A percentile compares a stretch with the other conserved stretches of the same genome.
Evolutionary conservation across 2,113 vertebrate species (phyloP).

Genomic region (Erinaceus europaeus): DNA sequence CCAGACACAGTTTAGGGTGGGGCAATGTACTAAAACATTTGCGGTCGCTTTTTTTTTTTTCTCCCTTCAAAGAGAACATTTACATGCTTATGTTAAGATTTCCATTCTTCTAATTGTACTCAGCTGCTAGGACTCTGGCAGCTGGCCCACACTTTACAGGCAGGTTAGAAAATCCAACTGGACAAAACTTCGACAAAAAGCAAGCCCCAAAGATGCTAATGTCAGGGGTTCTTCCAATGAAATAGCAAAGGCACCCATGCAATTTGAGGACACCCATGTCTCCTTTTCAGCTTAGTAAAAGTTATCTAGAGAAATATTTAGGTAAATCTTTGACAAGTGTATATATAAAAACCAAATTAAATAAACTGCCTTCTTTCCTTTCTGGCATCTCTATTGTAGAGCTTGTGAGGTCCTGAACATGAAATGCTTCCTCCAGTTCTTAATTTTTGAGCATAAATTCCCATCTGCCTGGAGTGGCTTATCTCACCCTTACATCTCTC

Average conservation of each 20-base stretch:
- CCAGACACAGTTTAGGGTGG: neutral
- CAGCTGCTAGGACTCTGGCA: neutral
- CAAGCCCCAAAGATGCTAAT: neutral
- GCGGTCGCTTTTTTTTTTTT: neutral
- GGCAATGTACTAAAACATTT: neutral
- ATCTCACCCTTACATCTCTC: neutral
- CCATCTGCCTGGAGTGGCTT: neutral
- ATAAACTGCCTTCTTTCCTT: neutral
- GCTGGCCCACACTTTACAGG: neutral
- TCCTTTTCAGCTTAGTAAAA: neutral
- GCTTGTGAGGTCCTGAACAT: neutral
- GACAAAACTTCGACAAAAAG: neutral
- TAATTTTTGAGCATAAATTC: neutral
- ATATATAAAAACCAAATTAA: neutral
- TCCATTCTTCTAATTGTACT: neutral
- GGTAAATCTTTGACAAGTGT: neutral
- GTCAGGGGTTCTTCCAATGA: neutral
- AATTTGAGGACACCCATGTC: neutral
- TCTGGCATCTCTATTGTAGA: neutral
- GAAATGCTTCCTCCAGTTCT: neutral
- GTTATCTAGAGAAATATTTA: neutral
- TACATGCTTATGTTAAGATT: neutral
- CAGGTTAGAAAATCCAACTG: neutral
- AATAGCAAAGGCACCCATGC: neutral
- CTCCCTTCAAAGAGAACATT: conserved; percentile 17